Base-by-base conservation (phyloP, 53 echinoderm and acorn worm species). In the Stichopus horrens region DNA sequence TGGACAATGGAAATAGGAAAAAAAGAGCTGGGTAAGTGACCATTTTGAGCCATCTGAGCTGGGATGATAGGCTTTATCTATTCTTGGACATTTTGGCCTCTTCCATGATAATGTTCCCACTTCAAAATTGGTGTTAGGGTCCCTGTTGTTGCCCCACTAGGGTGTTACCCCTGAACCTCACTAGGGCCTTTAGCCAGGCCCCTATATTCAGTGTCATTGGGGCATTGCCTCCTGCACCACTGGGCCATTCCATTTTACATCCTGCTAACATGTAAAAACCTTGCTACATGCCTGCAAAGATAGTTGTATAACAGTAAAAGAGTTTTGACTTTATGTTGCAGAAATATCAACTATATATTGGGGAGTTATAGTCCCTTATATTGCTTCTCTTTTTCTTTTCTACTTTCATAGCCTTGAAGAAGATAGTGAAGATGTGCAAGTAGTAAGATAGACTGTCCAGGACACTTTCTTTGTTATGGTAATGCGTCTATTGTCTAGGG, bases 321-420 rank as follows among this genome's bases (percentile, higher is more conserved):
- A 73, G 73, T 73, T 73, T 73, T 73, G 73, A 73, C 73, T 6
- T 73, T 21, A 73, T 73, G 73, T 8, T 73, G 73, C 18, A 74
- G 22, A 74, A 74, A 20, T 20, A 9, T 9, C n/a, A 20, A 66
- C 67, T 66, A 18, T 66, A 74, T 74, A 1, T 74, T 74, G 74
- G 74, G 74, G 74, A 74, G 9, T 74, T 74, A 74, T 74, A 74
- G 74, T 74, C 74, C 74, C 74, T 74, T 20, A 74, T 74, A 74
- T 74, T 74, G 74, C 74, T 74, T 74, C 6, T 74, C 74, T 74
- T 74, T 74, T 74, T 74, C 74, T 74, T 74, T 74, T 74, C 74
- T 7, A 74, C 5, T 74, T 74, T 74, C 74, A 74, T 74, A 22
- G 74, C 74, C 74, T 74, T 74, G 74, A 74, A 74, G 74, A 74